Base-by-base conservation (phyloP, 2,797 vertebrate genomes). In the Bradypodion pumilum region DNA sequence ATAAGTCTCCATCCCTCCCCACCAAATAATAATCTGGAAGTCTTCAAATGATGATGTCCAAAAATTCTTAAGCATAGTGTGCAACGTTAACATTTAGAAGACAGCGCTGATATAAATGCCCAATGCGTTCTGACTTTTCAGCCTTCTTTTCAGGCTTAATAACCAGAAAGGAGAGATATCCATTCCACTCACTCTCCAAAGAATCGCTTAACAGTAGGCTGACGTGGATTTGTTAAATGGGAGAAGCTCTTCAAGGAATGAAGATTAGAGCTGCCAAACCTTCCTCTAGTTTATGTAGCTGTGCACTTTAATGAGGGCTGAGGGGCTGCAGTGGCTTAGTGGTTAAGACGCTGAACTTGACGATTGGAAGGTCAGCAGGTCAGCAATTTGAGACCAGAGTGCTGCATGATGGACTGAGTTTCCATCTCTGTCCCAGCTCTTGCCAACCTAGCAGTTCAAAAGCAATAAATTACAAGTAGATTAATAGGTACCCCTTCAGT, bases 81-180 rank as follows among this genome's bases (percentile, higher is more conserved):
- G 59, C 32, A 76, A 29, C 29, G 73, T 63, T 40, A 52, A 84
- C 65, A 56, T 7, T 63, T 23, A 40, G 12, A 27, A 74, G 19
- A 49, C 35, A 3, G 40, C 15, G 10, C 21, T 15, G 16, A n/a
- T 79, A 79, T 73, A 79, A 84, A 84, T 52, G 69, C 68, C 32
- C 49, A 59, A 49, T 79, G 12, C 19, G 2, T 72, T 84, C 73
- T 42, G 70, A 63, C 40, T 63, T 63, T 40, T 65, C 60, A 74
- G 16, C 16, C 29, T 42, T 79, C 59, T 84, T 35, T 16, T 5
- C 6, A 35, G 56, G 74, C 7, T 73, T 52, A 65, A 66, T 40
- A 42, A 66, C 27, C 29, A 68, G 76, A 83, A 56, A 46, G 32
- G 40, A 75, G 73, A 80, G 69, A 60, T 35, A 83, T 83, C 42